Evolutionary conservation across 2,113 vertebrate genomes (phyloP).

Genomic region (Elaphurus davidianus): DNA sequence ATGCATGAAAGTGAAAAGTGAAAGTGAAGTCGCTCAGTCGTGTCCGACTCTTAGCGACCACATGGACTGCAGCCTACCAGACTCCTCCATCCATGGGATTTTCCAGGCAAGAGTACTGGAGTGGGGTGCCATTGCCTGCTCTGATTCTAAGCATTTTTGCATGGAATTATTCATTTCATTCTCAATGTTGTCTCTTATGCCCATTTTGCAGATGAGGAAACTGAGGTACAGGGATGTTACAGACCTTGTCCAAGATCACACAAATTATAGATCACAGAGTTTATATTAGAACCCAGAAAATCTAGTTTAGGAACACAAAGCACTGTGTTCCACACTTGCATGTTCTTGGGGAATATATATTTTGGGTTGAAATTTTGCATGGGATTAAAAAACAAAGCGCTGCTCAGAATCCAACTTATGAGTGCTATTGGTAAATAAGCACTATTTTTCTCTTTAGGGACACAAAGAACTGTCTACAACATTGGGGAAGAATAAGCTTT

Average conservation of each 20-base stretch:
- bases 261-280: neutral
- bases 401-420: neutral
- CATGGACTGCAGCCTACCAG: too few species aligned
- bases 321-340: neutral
- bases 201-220: constrained; percentile 31
- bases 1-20: too few species aligned
- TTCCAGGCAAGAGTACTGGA: too few species aligned
- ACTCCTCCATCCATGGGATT: too few species aligned
- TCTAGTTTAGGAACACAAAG: neutral
- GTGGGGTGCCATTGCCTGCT: too few species aligned
- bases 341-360: neutral
- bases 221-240: neutral
- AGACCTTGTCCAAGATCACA: neutral
- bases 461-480: neutral
- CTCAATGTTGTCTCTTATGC: neutral
- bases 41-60: accelerated
- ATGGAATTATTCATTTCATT: neutral
- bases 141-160: neutral
- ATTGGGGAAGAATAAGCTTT: neutral
- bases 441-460: neutral
- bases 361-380: constrained; percentile 13
- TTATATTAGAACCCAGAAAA: neutral
- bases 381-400: neutral
- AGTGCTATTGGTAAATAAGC: neutral
- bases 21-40: too few species aligned